Percentiles rank a stretch among this genome's conserved stretches.
Evolutionary conservation across 2,888 invertebrate genomes (phyloP).

Genomic region (Caenorhabditis wallacei): DNA sequence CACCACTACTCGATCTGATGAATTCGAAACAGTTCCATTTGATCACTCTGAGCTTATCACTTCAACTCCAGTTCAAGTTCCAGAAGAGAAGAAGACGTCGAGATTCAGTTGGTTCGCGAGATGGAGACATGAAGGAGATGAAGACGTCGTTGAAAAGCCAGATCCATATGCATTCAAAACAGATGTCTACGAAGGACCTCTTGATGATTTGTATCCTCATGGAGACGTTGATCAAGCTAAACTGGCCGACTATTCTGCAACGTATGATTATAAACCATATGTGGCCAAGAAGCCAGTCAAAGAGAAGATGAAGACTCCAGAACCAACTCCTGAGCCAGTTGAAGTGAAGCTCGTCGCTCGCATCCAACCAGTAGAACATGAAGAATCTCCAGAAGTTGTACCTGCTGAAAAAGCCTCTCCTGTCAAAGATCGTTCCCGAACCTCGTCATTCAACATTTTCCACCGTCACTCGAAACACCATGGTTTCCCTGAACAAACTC

Average conservation of each 20-base stretch:
- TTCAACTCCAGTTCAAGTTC: constrained; percentile 11
- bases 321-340: constrained; percentile 42
- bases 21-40: constrained; percentile 44
- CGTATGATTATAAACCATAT: not conserved
- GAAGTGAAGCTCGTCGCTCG: constrained; percentile 56
- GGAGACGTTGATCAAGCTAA: constrained; percentile 46
- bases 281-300: constrained; percentile 3
- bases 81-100: constrained; percentile 2
- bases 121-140: constrained; percentile 44
- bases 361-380: constrained; percentile 26
- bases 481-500: constrained; percentile 28
- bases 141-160: constrained; percentile 39
- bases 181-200: constrained; percentile 47
- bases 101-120: constrained; percentile 34
- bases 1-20: constrained; percentile 29
- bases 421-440: constrained; percentile 13
- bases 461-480: constrained; percentile 21
- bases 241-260: not conserved
- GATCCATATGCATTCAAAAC: constrained; percentile 44
- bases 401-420: constrained; percentile 10
- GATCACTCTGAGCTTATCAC: constrained; percentile 32
- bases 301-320: constrained; percentile 27
- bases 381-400: constrained; percentile 8
- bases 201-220: constrained; percentile 27
- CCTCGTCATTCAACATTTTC: constrained; percentile 36